Conservation (phyloP, 2,888 invertebrate genomes). For the Papilio elwesi region DNA sequence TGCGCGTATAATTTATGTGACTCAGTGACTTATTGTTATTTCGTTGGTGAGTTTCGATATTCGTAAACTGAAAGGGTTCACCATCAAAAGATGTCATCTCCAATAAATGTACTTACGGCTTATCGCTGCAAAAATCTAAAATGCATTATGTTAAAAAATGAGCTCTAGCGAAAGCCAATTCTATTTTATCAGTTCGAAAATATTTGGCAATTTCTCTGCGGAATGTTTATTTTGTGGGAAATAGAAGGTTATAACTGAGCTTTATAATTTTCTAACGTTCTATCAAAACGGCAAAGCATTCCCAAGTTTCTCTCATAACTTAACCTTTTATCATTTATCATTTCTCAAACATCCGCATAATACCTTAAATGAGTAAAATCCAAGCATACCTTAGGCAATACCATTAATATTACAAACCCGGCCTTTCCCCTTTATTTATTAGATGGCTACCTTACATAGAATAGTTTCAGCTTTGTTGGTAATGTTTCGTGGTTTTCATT, state of each 20-base stretch:
- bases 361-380: conserved; percentile 83
- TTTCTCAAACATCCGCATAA: conserved; percentile 77
- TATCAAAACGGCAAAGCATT: conserved; percentile 67
- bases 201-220: no score
- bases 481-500: conserved; percentile 45
- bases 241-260: conserved; percentile 52
- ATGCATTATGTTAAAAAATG: background rate
- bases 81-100: background rate
- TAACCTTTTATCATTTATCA: conserved; percentile 77
- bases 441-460: conserved; percentile 52
- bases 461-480: conserved; percentile 54
- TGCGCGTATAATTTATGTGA: conserved; percentile 68
- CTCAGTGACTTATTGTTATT: conserved; percentile 61
- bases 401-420: conserved; percentile 77
- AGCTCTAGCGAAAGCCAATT: no score
- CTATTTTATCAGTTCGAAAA: no score
- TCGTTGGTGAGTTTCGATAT: conserved; percentile 50
- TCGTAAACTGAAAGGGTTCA: conserved; percentile 54
- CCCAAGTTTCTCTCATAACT: conserved; percentile 64
- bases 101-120: background rate
- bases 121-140: background rate
- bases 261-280: conserved; percentile 63
- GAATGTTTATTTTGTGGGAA: no score
- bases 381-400: conserved; percentile 79
- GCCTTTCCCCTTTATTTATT: conserved; percentile 62